Base-by-base conservation (phyloP, 2,888 invertebrate species). In the Orthosia gracilis region DNA sequence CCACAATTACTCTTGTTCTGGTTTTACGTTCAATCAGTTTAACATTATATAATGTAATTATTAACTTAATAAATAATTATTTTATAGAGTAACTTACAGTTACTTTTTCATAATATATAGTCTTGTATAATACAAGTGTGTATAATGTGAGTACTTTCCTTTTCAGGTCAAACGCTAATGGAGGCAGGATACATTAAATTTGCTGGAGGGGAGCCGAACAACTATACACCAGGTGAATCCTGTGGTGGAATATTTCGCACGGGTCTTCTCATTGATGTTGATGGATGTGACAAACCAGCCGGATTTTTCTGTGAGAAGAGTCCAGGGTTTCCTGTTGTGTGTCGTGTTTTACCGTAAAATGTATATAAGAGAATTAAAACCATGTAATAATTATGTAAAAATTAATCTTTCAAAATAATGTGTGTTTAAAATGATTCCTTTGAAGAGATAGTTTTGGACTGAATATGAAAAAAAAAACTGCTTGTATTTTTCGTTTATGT, bases 101-200 rank as follows among this genome's bases (percentile, higher is more conserved):
- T n/a, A n/a, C n/a, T n/a, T n/a, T n/a, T n/a, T n/a, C n/a, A n/a
- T n/a, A n/a, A n/a, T n/a, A n/a, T n/a, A n/a, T n/a, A n/a, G n/a
- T n/a, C n/a, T n/a, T n/a, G n/a, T n/a, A n/a, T n/a, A n/a, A n/a
- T n/a, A n/a, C n/a, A n/a, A n/a, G n/a, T n/a, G n/a, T n/a, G n/a
- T n/a, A n/a, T n/a, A n/a, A n/a, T n/a, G n/a, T n/a, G n/a, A n/a
- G n/a, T n/a, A n/a, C n/a, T n/a, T n/a, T n/a, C n/a, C n/a, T 15
- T 75, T 73, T 54, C 75, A 73, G 72, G 72, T 5, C 52, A 75
- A 63, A 31, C 52, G 4, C 5, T 73, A 54, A 23, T 3, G 4
- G 72, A 73, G 45, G 72, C 75, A 31, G 72, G 72, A 31, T 75
- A 54, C 13, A 23, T 17, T 15, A 21, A 12, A 54, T 75, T 74